Evolutionary conservation across 2,113 vertebrate species (phyloP).

Genomic region (Peromyscus californicus): DNA sequence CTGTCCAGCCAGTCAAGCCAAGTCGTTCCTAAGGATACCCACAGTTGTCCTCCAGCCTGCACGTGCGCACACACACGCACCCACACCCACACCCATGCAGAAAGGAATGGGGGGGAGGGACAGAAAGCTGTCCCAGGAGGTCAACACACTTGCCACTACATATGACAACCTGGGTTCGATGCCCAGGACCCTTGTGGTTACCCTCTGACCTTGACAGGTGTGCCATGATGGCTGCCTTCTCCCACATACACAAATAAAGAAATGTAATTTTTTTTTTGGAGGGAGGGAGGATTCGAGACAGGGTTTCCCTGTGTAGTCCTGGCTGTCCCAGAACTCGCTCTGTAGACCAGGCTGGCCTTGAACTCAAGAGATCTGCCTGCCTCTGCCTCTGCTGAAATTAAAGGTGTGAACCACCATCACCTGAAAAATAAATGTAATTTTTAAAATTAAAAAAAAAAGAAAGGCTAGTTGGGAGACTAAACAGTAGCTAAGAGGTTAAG

Average conservation of each 20-base stretch:
- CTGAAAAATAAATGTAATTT: background rate
- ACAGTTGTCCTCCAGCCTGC: background rate
- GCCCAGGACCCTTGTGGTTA: background rate
- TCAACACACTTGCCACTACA: background rate
- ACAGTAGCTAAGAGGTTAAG: background rate
- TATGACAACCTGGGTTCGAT: background rate
- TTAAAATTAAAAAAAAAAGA: background rate
- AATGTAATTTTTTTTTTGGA: background rate
- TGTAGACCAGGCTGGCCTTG: too few relatives aligned
- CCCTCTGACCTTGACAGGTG: background rate
- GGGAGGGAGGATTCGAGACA: background rate
- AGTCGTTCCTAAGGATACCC: background rate
- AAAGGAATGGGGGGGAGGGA: background rate
- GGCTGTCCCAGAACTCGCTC: background rate
- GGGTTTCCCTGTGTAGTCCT: background rate
- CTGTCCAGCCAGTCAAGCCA: background rate
- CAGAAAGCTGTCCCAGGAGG: background rate
- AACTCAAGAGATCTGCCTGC: too few relatives aligned
- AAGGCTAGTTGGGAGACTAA: background rate
- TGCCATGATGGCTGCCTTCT: background rate
- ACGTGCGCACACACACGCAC: background rate
- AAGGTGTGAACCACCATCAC: background rate
- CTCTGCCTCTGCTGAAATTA: too few relatives aligned
- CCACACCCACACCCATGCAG: too few relatives aligned
- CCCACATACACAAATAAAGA: background rate